Evolutionary conservation across 1,140 invertebrate species (phyloP).

Genomic region (Ruditapes philippinarum): DNA sequence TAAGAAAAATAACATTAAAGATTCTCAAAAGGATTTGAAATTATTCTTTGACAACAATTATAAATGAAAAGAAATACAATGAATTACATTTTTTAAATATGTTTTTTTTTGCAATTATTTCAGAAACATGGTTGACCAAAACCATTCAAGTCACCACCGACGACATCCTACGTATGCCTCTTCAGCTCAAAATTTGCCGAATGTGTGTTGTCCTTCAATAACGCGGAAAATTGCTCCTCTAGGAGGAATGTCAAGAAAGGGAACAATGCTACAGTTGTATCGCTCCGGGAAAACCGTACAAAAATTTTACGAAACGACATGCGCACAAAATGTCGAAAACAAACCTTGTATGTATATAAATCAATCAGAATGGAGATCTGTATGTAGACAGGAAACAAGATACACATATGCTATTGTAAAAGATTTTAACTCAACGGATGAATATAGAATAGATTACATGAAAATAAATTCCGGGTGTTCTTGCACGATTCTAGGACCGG

Average conservation of each 20-base stretch:
- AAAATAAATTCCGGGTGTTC: conserved; percentile 93
- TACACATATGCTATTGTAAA: conserved; percentile 94
- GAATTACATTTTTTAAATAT: no score
- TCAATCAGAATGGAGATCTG: conserved; percentile 90
- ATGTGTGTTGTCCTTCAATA: conserved; percentile 92
- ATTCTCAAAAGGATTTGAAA: no score
- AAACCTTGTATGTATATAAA: conserved; percentile 93
- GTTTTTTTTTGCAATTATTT: not conserved
- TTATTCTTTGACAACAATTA: no score
- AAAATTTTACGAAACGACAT: conserved; percentile 93
- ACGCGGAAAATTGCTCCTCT: conserved; percentile 92
- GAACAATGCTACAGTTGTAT: conserved; percentile 92
- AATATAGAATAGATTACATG: conserved; percentile 94
- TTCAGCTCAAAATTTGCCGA: not conserved
- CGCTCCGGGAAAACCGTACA: conserved; percentile 88
- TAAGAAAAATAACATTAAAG: no score
- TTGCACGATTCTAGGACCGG: conserved; percentile 86
- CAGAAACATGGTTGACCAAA: not conserved
- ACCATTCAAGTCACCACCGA: not conserved
- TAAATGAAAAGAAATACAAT: no score
- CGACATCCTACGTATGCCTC: no score
- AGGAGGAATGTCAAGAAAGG: conserved; percentile 92
- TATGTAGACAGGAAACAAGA: conserved; percentile 94
- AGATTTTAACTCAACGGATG: conserved; percentile 86
- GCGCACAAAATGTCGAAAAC: conserved; percentile 90